Evolutionary conservation across 2,797 vertebrate species (phyloP).

Genomic region (Eurystomus glaucurus): DNA sequence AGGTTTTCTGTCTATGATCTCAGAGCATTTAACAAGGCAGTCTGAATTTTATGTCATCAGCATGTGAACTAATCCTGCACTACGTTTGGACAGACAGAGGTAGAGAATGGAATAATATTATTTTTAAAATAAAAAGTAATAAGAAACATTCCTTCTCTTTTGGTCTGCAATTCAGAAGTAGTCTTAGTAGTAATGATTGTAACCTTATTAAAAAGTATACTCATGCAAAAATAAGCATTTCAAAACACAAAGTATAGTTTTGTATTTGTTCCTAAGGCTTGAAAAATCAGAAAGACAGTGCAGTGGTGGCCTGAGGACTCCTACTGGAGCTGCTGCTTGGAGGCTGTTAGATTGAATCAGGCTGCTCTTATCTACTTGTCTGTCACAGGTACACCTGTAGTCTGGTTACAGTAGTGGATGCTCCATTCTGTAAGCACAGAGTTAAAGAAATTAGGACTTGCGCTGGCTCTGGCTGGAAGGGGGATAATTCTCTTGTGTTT

Average conservation of each 20-base stretch:
- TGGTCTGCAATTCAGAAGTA: background rate
- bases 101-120: background rate
- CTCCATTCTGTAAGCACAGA: background rate
- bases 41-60: background rate
- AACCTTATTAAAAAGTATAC: background rate
- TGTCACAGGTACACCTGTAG: background rate
- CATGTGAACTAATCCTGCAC: background rate
- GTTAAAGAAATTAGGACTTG: background rate
- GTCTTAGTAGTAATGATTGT: background rate
- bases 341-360: background rate
- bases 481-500: background rate
- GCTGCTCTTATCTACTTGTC: background rate
- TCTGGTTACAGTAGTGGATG: background rate
- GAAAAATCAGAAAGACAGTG: background rate
- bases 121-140: background rate
- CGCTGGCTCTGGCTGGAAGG: background rate
- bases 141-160: background rate
- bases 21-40: background rate
- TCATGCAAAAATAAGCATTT: background rate
- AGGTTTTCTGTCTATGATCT: background rate
- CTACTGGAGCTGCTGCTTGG: background rate
- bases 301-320: background rate
- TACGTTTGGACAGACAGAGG: background rate
- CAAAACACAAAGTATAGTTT: background rate
- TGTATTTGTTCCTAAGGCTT: background rate